Evolutionary conservation across 2,888 invertebrate genomes (phyloP).

Genomic region (Alcis repandata): DNA sequence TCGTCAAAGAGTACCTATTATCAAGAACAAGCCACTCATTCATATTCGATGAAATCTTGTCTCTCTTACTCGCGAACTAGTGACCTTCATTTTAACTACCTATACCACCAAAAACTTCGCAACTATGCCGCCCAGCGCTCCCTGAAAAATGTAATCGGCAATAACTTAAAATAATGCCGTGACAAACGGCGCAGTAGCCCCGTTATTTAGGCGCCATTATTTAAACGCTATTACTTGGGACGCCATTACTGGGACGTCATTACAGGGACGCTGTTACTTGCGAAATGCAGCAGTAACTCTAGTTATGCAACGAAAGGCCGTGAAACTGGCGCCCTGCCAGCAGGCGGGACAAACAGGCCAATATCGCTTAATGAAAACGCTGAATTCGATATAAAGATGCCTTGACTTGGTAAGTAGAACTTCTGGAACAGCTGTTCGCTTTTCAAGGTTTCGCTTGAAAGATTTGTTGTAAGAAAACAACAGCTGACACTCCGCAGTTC

Average conservation of each 20-base stretch:
- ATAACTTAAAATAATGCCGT: slow-evolving; percentile 35
- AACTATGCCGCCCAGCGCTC: background rate
- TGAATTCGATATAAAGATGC: slow-evolving; percentile 38
- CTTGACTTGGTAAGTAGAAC: slow-evolving; percentile 7
- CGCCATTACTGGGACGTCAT: slow-evolving; percentile 4
- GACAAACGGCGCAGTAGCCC: slow-evolving; percentile 29
- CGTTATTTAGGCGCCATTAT: slow-evolving; percentile 3
- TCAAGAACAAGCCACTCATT: too few relatives aligned
- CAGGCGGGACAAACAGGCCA: slow-evolving; percentile 66
- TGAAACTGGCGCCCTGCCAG: slow-evolving; percentile 64
- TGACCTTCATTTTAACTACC: slow-evolving; percentile 3
- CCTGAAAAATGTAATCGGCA: slow-evolving; percentile 26
- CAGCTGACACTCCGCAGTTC: background rate
- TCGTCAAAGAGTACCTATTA: too few relatives aligned
- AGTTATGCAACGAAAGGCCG: slow-evolving; percentile 41
- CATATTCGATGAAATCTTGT: too few relatives aligned
- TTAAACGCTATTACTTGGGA: background rate
- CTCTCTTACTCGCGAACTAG: background rate
- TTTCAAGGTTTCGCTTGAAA: slow-evolving; percentile 15
- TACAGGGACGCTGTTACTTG: slow-evolving; percentile 27
- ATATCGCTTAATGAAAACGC: slow-evolving; percentile 72
- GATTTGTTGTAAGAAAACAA: background rate
- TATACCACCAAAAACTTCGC: slow-evolving; percentile 9
- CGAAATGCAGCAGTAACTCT: slow-evolving; percentile 41
- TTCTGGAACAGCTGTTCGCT: slow-evolving; percentile 16